Conservation (phyloP, 2,113 vertebrate species). For the Melanostigma gelatinosum region DNA sequence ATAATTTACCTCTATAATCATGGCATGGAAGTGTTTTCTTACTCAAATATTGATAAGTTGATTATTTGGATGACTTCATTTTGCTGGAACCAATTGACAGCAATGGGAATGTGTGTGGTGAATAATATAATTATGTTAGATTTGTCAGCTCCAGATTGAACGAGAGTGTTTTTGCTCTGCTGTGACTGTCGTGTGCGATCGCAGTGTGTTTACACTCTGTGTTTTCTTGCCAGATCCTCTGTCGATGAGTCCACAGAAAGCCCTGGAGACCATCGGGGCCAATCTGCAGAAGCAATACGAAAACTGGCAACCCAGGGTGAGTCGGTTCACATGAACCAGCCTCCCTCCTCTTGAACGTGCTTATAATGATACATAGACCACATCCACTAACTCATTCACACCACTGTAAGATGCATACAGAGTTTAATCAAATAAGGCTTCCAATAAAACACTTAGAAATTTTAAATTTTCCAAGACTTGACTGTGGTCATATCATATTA, state of each 20-base stretch:
- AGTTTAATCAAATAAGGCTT: background rate
- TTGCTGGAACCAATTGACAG: background rate
- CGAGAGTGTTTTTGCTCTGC: background rate
- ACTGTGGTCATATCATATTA: background rate
- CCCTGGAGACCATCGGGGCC: conserved; percentile 96
- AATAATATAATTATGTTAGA: background rate
- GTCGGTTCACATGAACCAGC: conserved; percentile 55
- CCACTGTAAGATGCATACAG: background rate
- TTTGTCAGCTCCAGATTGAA: conserved; percentile 1
- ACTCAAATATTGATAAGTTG: background rate
- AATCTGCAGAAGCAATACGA: conserved; percentile 99
- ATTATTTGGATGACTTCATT: background rate
- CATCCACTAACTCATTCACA: background rate
- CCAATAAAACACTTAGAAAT: background rate
- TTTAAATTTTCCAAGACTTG: background rate
- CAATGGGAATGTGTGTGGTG: background rate
- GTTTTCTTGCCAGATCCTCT: conserved; percentile 89
- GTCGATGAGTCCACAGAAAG: conserved; percentile 99
- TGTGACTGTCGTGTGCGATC: background rate
- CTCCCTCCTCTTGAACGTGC: background rate
- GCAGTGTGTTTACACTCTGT: conserved; percentile 12
- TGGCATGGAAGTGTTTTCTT: background rate
- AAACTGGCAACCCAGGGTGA: conserved; percentile 98
- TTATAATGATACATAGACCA: background rate
- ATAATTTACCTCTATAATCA: background rate